These are phyloP conservation scores for Morpho achilles DNA, from an alignment of 2,888 invertebrate species.

Conservation along the genomic window DNA sequence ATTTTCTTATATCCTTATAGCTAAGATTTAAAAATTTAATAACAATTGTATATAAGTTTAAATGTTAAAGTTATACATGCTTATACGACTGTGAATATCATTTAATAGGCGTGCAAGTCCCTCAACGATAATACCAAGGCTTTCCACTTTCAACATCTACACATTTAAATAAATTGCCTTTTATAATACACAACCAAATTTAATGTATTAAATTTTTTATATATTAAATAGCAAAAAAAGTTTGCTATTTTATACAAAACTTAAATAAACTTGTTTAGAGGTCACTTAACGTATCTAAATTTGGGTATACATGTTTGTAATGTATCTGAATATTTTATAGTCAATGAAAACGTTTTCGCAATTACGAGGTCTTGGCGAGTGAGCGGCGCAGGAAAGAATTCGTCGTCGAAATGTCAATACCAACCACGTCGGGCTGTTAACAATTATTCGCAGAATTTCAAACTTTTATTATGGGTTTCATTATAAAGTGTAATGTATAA, in stretches of 20 bases:
- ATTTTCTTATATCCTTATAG: too few species aligned
- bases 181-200: not conserved
- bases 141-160: conserved; percentile 62
- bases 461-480: conserved; percentile 14
- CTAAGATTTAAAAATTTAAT: too few species aligned
- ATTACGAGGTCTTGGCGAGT: conserved; percentile 39
- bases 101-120: conserved; percentile 55
- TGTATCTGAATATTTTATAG: conserved; percentile 18
- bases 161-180: conserved; percentile 3
- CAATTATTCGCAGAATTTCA: conserved; percentile 27
- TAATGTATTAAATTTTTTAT: not conserved
- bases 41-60: too few species aligned
- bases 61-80: conserved; percentile 39
- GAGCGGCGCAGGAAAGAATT: conserved; percentile 37
- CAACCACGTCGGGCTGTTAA: conserved; percentile 18
- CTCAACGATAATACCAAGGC: conserved; percentile 68
- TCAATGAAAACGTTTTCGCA: conserved; percentile 36
- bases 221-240: not conserved
- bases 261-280: not conserved
- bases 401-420: conserved; percentile 39
- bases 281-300: conserved; percentile 2
- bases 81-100: conserved; percentile 48
- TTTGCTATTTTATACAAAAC: not conserved
- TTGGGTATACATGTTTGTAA: conserved; percentile 10
- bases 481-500: too few species aligned